phyloP scores from a whole-genome alignment of 2,113 vertebrate genomes.

The Scolopax mira region DNA sequence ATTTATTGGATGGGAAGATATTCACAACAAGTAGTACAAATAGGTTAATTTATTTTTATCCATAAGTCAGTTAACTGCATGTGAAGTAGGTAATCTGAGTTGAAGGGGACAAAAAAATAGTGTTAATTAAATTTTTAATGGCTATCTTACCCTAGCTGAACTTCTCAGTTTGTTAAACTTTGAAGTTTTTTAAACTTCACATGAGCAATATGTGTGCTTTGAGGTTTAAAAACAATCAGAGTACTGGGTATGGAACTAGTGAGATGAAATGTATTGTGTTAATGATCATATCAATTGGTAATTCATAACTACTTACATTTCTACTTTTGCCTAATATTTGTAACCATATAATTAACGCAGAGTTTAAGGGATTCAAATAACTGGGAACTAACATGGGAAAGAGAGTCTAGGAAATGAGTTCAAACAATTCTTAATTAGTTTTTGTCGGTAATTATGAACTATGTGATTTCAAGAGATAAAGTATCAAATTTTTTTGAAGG shows the following conservation, averaged over 20 bases:
- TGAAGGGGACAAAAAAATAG: slow-evolving; percentile 1
- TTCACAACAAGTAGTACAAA: slow-evolving; percentile 5
- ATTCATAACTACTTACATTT: neutral
- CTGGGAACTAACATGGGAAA: neutral
- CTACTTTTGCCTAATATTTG: neutral
- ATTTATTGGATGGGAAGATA: neutral
- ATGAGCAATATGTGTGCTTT: neutral
- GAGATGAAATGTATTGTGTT: neutral
- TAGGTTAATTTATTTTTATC: slow-evolving; percentile 17
- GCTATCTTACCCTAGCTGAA: neutral
- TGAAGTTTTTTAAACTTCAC: neutral
- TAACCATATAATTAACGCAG: neutral
- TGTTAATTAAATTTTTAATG: slow-evolving; percentile 42
- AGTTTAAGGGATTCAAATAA: neutral
- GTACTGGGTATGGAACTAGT: neutral
- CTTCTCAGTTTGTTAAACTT: slow-evolving; percentile 2
- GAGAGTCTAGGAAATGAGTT: neutral
- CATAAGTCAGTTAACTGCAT: neutral
- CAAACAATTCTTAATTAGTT: slow-evolving; percentile 10
- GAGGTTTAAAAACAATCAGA: neutral
- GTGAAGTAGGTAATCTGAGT: neutral
- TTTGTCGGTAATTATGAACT: slow-evolving; percentile 3
- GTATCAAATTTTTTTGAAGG: neutral
- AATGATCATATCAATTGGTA: neutral
- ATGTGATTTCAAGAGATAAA: neutral